phyloP scores from a whole-genome alignment of 2,113 vertebrate genomes.

The Cyprichromis sp. region DNA sequence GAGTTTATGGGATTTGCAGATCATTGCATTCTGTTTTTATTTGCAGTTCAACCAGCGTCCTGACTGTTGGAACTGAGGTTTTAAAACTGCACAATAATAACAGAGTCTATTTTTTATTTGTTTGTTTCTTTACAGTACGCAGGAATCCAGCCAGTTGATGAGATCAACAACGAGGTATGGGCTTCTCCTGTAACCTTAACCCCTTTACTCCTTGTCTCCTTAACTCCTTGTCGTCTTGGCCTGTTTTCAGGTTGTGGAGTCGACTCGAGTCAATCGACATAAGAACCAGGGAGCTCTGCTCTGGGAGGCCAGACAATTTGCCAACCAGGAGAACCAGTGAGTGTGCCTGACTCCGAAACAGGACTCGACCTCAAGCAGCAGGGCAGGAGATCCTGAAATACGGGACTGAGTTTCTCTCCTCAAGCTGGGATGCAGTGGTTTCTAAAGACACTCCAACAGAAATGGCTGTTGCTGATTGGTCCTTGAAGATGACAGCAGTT shows the following conservation, averaged over 20 bases:
- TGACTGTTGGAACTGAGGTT: not conserved
- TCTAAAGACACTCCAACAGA: not conserved
- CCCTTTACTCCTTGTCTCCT: not conserved
- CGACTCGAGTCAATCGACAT: conserved; percentile 76
- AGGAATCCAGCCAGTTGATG: conserved; percentile 77
- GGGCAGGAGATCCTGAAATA: not conserved
- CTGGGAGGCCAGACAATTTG: conserved; percentile 80
- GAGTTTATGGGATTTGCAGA: not conserved
- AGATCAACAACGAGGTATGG: conserved; percentile 80
- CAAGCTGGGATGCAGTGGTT: not conserved
- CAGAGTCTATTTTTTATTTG: not conserved
- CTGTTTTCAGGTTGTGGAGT: conserved; percentile 75
- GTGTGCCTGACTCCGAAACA: not conserved
- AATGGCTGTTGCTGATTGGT: not conserved
- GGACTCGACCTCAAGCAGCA: not conserved
- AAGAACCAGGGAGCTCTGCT: conserved; percentile 73
- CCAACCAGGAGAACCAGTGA: conserved; percentile 49
- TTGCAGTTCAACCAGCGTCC: not conserved
- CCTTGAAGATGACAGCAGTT: not conserved
- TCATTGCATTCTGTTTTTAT: not conserved
- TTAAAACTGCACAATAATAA: not conserved
- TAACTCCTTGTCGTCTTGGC: not conserved
- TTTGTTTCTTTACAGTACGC: conserved; percentile 72
- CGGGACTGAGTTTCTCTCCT: not conserved
- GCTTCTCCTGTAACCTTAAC: not conserved